Evolutionary conservation across 2,888 invertebrate species (phyloP).

Genomic region (Agriopis leucophaearia): DNA sequence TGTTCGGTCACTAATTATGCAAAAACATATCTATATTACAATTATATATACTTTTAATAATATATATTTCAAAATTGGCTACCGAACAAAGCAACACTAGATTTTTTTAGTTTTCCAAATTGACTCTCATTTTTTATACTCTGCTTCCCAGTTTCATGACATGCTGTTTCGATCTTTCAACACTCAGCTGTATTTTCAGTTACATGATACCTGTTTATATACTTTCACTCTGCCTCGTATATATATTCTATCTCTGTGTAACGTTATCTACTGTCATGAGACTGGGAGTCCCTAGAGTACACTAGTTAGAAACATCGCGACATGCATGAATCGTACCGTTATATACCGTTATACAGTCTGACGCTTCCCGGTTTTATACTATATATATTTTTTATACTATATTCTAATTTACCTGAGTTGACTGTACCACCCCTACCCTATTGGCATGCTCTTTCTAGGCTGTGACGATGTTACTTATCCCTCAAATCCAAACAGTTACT

Average conservation of each 20-base stretch:
- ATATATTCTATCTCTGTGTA: slow-evolving; percentile 49
- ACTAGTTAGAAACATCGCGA: slow-evolving; percentile 66
- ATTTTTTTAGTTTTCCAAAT: slow-evolving; percentile 68
- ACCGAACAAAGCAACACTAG: slow-evolving; percentile 74
- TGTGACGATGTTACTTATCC: slow-evolving; percentile 84
- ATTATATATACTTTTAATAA: not conserved
- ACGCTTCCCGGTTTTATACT: slow-evolving; percentile 73
- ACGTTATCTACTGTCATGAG: slow-evolving; percentile 68
- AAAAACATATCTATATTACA: slow-evolving; percentile 21
- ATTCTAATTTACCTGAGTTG: slow-evolving; percentile 66
- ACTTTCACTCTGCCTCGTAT: slow-evolving; percentile 44
- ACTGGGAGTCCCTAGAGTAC: slow-evolving; percentile 62
- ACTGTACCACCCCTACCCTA: slow-evolving; percentile 71
- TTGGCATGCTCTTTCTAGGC: slow-evolving; percentile 84
- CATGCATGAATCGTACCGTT: slow-evolving; percentile 73
- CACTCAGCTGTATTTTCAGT: slow-evolving; percentile 46
- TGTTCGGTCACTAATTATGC: slow-evolving; percentile 78
- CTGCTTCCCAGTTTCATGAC: slow-evolving; percentile 78
- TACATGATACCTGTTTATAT: slow-evolving; percentile 41
- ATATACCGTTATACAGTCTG: slow-evolving; percentile 65
- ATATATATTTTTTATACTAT: slow-evolving; percentile 50
- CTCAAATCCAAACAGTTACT: slow-evolving; percentile 84
- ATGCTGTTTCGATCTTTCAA: slow-evolving; percentile 52
- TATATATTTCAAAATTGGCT: slow-evolving; percentile 58
- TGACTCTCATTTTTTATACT: slow-evolving; percentile 63